Conservation (phyloP, 2,113 vertebrate genomes). For the Scomber scombrus region DNA sequence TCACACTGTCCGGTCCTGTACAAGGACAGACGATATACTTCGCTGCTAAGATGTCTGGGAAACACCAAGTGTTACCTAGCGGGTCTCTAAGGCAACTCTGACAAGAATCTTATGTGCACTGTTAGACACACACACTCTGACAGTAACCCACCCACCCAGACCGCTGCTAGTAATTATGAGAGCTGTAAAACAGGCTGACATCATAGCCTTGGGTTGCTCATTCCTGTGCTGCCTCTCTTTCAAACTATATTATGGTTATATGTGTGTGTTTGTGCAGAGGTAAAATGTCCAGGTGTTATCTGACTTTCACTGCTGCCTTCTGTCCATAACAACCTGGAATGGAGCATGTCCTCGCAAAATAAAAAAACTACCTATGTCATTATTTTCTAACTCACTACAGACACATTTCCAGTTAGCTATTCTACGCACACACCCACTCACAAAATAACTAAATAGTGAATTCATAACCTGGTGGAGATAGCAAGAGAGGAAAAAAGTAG, state of each 20-base stretch:
- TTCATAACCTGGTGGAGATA: conserved; percentile 33
- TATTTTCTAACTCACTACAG: not conserved
- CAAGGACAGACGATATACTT: conserved; percentile 28
- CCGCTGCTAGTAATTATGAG: conserved; percentile 73
- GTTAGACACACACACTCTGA: conserved; percentile 44
- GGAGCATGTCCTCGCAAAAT: not conserved
- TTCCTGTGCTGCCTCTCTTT: conserved; percentile 46
- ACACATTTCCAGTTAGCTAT: conserved; percentile 16
- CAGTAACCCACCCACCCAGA: conserved; percentile 63
- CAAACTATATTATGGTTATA: conserved; percentile 33
- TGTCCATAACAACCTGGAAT: conserved; percentile 17
- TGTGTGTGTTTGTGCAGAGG: conserved; percentile 14
- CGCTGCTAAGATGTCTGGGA: conserved; percentile 56
- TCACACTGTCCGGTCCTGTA: conserved; percentile 4
- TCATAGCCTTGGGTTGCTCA: conserved; percentile 66
- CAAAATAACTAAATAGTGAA: conserved; percentile 39
- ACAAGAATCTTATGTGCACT: conserved; percentile 53
- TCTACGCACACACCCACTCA: not conserved
- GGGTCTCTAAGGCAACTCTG: conserved; percentile 67
- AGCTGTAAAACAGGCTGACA: conserved; percentile 78
- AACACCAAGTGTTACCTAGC: conserved; percentile 55
- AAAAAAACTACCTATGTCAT: not conserved
- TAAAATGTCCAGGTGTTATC: conserved; percentile 52
- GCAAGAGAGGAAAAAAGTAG: not conserved
- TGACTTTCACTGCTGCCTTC: conserved; percentile 41